Base-by-base conservation (phyloP, 2,888 invertebrate species). In the Drosophila parthenogenetica region DNA sequence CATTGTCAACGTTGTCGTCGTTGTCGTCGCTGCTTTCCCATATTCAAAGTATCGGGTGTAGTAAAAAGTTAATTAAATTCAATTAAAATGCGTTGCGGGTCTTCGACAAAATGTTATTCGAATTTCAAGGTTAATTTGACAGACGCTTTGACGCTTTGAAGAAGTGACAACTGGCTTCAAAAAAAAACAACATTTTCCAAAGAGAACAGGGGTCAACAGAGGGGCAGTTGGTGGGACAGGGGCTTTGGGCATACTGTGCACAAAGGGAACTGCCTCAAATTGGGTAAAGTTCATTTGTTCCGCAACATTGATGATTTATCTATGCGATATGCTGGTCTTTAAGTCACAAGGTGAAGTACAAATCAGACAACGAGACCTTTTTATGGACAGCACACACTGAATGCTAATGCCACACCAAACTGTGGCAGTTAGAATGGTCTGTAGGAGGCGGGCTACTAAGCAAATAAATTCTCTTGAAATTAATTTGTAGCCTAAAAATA, bases 101-200 rank as follows among this genome's bases (percentile, higher is more conserved):
- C 82, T 87, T 89, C 85, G 89, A 85, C 81, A 65, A 89, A 87
- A 82, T 85, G 89, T 89, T 89, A 89, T 85, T 84, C 77, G 69
- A 63, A 68, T 69, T 87, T 86, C 89, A 86, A 86, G 85, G 89
- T 87, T 87, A 89, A 85, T 79, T 87, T 60, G 87, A 58, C 77
- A 75, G 65, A 77, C 79, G 65, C 66, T 81, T 82, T 69, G 80
- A 73, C 73, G 66, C 74, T 77, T 65, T 54, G 72, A 89, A 89
- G 87, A 85, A 89, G 85, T 85, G 81, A 69, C 80, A 88, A 77
- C 71, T 59, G 54, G 42, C 22, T 45, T 45, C 58, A 61, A 61
- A 53, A 35, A 35, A 11, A 35, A 29, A 8, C 4, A 4, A 29
- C 8, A 5, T 8, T 53, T 53, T n/a, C 35, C 45, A 45, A 25